Base-by-base conservation (phyloP, 2,888 invertebrate genomes). In the Balanococcus diminutus region DNA sequence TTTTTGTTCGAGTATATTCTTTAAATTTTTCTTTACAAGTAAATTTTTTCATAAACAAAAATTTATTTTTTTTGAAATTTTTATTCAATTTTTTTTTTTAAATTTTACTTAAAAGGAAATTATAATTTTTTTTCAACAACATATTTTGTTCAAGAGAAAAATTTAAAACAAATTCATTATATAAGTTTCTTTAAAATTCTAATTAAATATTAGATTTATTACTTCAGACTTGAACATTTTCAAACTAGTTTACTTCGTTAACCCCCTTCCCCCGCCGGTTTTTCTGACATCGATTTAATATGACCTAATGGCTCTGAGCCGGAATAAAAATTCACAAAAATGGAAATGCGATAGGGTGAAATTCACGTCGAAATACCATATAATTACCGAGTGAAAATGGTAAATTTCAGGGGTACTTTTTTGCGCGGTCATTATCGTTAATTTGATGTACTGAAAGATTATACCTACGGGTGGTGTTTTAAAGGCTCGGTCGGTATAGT, bases 371-470 rank as follows among this genome's bases (percentile, higher is more conserved):
- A 67, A 67, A 67, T 31, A 28, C 25, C 28, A 56, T 56, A 67
- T 67, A 67, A 67, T 67, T 67, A 67, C 67, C 16, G 5, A 28
- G 67, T 31, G 28, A 67, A 67, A 67, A 67, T n/a, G n/a, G n/a
- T 67, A 67, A 67, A 67, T 67, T 67, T 28, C 16, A 28, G 67
- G 67, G 28, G 67, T 67, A 67, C 67, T 31, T 67, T 67, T 67
- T 67, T 67, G 28, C 67, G 67, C 67, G 67, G 67, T 31, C 28
- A 67, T 67, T 67, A 67, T 67, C 67, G 67, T 67, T 67, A 67
- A 67, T 67, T 67, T 67, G 67, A 67, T 67, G 67, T 67, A 67
- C 67, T 67, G 28, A 28, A 67, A 67, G 67, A 67, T 67, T 67
- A 67, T 16, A 28, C 28, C 2, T 46, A 46, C 2, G 16, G 28